Percentiles rank a stretch among this genome's conserved stretches.
phyloP scores from a whole-genome alignment of 2,797 vertebrate genomes.

The Smutsia gigantea region DNA sequence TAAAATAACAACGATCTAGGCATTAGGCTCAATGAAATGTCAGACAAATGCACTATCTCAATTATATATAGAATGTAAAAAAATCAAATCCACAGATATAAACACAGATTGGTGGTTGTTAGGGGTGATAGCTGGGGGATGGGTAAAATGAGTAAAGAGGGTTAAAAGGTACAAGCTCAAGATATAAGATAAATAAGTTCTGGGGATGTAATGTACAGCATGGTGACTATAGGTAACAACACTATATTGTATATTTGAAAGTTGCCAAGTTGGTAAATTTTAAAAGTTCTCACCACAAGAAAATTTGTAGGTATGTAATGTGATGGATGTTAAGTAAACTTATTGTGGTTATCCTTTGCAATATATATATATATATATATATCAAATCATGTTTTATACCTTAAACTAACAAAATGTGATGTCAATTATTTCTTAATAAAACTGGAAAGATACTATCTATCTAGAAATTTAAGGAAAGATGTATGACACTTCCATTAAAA shows the following conservation, averaged over 20 bases:
- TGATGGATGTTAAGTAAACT: neutral
- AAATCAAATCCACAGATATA: neutral
- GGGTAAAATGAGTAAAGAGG: neutral
- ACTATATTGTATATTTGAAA: neutral
- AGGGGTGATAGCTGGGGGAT: neutral
- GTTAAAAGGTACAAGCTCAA: neutral
- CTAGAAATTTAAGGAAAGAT: neutral
- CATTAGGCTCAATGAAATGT: neutral
- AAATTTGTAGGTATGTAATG: neutral
- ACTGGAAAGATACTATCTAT: neutral
- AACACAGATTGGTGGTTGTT: neutral
- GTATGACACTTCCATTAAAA: neutral
- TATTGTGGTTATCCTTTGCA: neutral
- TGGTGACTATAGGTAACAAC: neutral
- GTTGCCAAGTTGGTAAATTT: neutral
- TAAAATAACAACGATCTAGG: neutral
- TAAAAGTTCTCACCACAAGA: neutral
- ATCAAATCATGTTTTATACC: neutral
- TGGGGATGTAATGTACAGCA: neutral
- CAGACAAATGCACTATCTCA: neutral
- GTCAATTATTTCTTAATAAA: neutral
- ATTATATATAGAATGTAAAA: neutral
- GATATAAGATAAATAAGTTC: neutral
- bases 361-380: neutral
- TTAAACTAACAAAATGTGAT: neutral